Evolutionary conservation across 2,888 invertebrate species (phyloP), one percentile per base, ranked within the genome.

Genomic region (Phasia obesa): DNA sequence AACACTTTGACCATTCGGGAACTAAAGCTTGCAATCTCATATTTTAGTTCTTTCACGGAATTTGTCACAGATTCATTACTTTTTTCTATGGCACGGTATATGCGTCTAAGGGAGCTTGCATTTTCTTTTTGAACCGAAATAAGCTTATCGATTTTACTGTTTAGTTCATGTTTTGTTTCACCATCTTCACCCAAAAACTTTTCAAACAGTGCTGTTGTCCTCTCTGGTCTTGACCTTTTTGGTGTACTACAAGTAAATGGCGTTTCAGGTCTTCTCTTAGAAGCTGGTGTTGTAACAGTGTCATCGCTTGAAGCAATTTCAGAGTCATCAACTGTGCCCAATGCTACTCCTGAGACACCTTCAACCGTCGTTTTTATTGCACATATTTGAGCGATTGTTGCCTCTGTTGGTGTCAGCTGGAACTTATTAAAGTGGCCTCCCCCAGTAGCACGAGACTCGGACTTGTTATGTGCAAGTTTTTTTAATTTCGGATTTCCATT

Each of bases 61-160:
- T 69, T 65, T 49, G 49, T 13, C 31, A 65, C 47, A 65, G 64
- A 13, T 21, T 42, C 60, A 17, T 60, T 23, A 5, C 25, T 35
- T 49, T 65, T 49, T 65, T 65, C 47, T 35, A 65, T 65, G 15
- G 64, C 31, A 47, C 31, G 47, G 15, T 49, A 64, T 31, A 64
- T 4, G 15, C 65, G 51, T 35, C 19, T 11, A 15, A 38, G 38
- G 38, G 38, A 38, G 38, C 38, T 11, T 38, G 13, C 11, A 38
- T 38, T 38, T 38, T 31, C 31, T 31, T 31, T 31, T 31, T 31
- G 31, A 31, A 31, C 31, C 31, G 5, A 31, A 31, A 31, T 31
- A 31, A 31, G 31, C 31, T 31, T 9, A 31, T 31, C 31, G 31
- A 31, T 31, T 31, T 31, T 31, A 31, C 31, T 31, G 9, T 31